Percentiles rank a stretch among this genome's conserved stretches.
Evolutionary conservation across 64 coral and sea anemone genomes (phyloP).

Genomic region (Stichodactyla mertensii): DNA sequence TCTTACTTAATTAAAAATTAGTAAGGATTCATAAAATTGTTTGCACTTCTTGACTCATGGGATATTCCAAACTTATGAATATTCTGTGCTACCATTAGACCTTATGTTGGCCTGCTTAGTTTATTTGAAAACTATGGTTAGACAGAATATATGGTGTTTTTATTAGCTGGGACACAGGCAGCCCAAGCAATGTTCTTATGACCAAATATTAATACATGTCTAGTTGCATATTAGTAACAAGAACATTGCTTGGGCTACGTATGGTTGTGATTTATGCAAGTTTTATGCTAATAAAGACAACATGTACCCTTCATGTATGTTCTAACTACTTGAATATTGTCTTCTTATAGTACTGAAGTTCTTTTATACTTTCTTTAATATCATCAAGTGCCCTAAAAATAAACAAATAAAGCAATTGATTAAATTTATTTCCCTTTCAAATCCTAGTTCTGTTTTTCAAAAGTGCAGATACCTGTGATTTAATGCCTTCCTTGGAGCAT

Average conservation of each 20-base stretch:
- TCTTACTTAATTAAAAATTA: not conserved
- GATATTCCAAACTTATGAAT: no score
- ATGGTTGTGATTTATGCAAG: not conserved
- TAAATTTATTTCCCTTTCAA: not conserved
- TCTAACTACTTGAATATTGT: slow-evolving; percentile 47
- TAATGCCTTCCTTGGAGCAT: slow-evolving; percentile 55
- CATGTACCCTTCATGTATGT: no score
- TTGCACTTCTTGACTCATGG: no score
- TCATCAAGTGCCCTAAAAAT: slow-evolving; percentile 58
- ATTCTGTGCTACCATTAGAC: no score
- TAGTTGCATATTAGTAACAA: no score
- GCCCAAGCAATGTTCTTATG: no score
- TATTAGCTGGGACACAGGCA: not conserved
- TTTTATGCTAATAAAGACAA: not conserved
- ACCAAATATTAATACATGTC: no score
- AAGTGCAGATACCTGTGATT: slow-evolving; percentile 60
- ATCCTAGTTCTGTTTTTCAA: not conserved
- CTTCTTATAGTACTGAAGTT: slow-evolving; percentile 62
- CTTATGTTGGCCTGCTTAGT: no score
- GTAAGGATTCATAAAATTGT: no score
- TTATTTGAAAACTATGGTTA: not conserved
- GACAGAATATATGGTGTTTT: not conserved
- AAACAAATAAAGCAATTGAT: not conserved
- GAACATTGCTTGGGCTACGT: no score
- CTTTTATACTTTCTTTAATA: slow-evolving; percentile 64